Conservation (phyloP, 1,140 invertebrate genomes). For the Agrilus planipennis region DNA sequence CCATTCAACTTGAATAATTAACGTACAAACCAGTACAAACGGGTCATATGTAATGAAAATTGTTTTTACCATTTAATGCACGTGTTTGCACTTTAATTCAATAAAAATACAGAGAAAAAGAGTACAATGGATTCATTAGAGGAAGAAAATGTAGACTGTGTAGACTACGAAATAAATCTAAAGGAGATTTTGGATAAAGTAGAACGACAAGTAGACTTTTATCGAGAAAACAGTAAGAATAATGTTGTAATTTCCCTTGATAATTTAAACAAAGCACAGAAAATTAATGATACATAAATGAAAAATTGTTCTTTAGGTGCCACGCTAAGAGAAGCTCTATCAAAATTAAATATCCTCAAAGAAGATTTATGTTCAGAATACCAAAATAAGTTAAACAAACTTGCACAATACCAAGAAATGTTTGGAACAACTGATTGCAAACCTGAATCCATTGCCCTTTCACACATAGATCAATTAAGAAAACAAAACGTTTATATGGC, state of each 20-base stretch:
- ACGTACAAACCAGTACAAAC: too few relatives aligned
- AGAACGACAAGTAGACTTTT: slow-evolving; percentile 14
- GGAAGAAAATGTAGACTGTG: not conserved
- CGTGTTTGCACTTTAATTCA: too few relatives aligned
- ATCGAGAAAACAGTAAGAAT: slow-evolving; percentile 19
- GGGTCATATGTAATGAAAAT: too few relatives aligned
- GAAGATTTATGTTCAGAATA: slow-evolving; percentile 6
- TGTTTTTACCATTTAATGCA: too few relatives aligned
- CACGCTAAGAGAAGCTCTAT: slow-evolving; percentile 11
- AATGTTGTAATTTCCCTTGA: too few relatives aligned
- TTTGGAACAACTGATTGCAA: slow-evolving; percentile 4
- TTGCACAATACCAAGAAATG: slow-evolving; percentile 7
- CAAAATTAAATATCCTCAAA: slow-evolving; percentile 14
- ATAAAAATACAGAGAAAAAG: too few relatives aligned
- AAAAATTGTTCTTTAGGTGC: slow-evolving; percentile 12
- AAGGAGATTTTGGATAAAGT: slow-evolving; percentile 9
- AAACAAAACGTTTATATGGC: slow-evolving; percentile 17
- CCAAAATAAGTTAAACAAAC: slow-evolving; percentile 4
- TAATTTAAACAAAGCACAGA: too few relatives aligned
- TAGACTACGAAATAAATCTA: not conserved
- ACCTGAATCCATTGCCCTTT: slow-evolving; percentile 5
- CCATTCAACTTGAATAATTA: too few relatives aligned
- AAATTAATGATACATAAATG: too few relatives aligned
- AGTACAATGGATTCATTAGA: not conserved
- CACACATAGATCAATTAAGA: slow-evolving; percentile 14